Evolutionary conservation across 2,888 invertebrate genomes (phyloP).

Genomic region (Geotrupes spiniger): DNA sequence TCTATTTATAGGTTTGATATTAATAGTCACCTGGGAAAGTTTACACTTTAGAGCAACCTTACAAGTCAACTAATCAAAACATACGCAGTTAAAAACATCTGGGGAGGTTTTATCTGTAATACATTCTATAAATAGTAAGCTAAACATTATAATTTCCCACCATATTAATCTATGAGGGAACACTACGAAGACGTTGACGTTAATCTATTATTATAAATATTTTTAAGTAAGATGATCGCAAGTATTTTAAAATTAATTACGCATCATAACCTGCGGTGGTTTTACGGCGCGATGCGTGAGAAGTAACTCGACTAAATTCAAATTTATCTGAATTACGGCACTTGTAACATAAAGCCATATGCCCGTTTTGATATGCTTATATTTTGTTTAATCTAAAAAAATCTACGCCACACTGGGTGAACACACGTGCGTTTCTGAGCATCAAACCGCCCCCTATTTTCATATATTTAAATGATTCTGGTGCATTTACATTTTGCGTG

Average conservation of each 20-base stretch:
- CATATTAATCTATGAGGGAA: constrained; percentile 1
- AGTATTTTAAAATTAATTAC: not conserved
- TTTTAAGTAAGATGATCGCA: not conserved
- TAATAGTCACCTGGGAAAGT: constrained; percentile 3
- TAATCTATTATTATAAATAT: not conserved
- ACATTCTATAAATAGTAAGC: not conserved
- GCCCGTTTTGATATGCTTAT: constrained; percentile 40
- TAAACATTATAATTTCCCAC: constrained; percentile 1
- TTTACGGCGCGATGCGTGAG: not conserved
- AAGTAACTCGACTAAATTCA: not conserved
- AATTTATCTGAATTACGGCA: constrained; percentile 14
- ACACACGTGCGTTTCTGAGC: constrained; percentile 42
- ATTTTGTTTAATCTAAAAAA: constrained; percentile 40
- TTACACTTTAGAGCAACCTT: not conserved
- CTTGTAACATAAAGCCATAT: constrained; percentile 33
- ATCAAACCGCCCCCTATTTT: constrained; percentile 42
- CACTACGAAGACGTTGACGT: constrained; percentile 1
- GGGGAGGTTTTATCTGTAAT: not conserved
- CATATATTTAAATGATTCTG: constrained; percentile 46
- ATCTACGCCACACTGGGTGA: constrained; percentile 36
- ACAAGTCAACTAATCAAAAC: constrained; percentile 5
- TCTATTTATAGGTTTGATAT: constrained; percentile 4
- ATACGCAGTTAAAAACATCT: constrained; percentile 1
- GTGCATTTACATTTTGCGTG: constrained; percentile 45
- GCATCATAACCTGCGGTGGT: not conserved